A percentile compares a stretch with the other conserved stretches of the same genome.
Evolutionary conservation across 2,113 vertebrate species (phyloP).

Genomic region (Meles meles): DNA sequence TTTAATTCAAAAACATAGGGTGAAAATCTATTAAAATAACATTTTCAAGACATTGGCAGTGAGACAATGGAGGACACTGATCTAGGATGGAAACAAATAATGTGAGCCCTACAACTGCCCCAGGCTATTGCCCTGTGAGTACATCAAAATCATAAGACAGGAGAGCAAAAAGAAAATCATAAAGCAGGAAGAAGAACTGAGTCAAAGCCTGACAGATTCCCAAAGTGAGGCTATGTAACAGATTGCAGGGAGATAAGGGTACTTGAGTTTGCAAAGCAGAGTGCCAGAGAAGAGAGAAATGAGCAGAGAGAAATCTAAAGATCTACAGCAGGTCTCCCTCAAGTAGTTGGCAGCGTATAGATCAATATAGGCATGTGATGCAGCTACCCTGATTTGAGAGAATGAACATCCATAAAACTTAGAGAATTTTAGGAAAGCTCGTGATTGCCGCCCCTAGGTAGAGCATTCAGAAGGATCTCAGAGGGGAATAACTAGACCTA

Average conservation of each 20-base stretch:
- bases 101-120: fast-evolving
- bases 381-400: fast-evolving
- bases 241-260: background rate
- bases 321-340: background rate
- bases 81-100: background rate
- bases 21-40: background rate
- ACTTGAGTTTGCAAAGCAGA: background rate
- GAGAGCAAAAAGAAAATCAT: background rate
- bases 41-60: background rate
- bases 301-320: background rate
- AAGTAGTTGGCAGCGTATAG: background rate
- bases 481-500: background rate
- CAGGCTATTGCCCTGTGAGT: background rate
- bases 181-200: background rate
- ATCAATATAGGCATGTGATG: background rate
- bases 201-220: fast-evolving
- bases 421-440: background rate
- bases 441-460: background rate
- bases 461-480: background rate
- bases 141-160: background rate
- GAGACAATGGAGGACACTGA: background rate
- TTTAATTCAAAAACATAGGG: background rate
- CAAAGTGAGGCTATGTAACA: background rate
- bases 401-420: background rate
- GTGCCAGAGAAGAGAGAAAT: background rate